Evolutionary conservation across 2,113 vertebrate species (phyloP).

Genomic region (Micronisus gabar): DNA sequence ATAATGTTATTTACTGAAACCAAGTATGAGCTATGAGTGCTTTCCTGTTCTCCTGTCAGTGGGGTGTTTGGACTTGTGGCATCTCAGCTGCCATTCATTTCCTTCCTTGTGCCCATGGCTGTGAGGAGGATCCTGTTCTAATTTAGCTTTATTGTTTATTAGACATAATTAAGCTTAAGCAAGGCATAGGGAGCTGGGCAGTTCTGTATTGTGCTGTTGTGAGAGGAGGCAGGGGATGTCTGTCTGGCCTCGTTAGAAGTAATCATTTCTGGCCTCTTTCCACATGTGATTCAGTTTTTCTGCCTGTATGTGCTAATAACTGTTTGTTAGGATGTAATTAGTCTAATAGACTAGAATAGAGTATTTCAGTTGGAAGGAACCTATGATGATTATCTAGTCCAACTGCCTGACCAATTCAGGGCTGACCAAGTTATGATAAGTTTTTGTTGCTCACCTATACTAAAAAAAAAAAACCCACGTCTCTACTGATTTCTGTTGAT

Average conservation of each 20-base stretch:
- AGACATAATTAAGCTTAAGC: background rate
- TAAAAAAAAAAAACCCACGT: background rate
- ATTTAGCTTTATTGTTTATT: background rate
- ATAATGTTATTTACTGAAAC: background rate
- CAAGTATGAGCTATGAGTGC: background rate
- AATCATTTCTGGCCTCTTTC: background rate
- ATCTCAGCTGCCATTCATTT: background rate
- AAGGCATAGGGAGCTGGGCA: background rate
- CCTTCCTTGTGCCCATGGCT: background rate
- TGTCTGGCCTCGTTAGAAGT: background rate
- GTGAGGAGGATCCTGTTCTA: background rate
- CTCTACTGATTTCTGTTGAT: background rate
- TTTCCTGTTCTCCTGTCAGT: background rate
- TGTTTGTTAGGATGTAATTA: background rate
- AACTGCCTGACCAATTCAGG: background rate
- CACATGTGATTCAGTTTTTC: background rate
- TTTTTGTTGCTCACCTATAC: background rate
- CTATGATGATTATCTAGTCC: background rate
- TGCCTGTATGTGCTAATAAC: background rate
- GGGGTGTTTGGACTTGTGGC: background rate
- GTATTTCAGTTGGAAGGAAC: background rate
- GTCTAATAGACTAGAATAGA: background rate
- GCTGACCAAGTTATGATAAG: background rate
- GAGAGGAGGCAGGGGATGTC: background rate
- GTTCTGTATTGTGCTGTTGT: accelerated